These are phyloP conservation scores for Trachelus tabidus DNA, from an alignment of 2,888 invertebrate species.

Conservation along the genomic window DNA sequence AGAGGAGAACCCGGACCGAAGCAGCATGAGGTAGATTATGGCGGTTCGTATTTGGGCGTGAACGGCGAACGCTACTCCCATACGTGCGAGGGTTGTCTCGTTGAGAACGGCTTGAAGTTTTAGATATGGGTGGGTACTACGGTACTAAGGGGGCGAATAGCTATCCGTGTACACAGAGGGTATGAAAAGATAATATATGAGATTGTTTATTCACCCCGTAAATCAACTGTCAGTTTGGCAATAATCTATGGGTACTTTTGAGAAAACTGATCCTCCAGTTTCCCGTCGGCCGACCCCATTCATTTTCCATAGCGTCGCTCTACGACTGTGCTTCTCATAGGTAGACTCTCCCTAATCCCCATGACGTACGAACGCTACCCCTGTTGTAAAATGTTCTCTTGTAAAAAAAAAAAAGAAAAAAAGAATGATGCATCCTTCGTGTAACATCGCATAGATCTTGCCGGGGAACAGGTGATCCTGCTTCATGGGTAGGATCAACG, in stretches of 20 bases:
- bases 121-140: neutral
- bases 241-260: neutral
- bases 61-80: neutral
- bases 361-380: neutral
- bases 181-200: neutral
- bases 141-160: neutral
- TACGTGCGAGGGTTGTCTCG: neutral
- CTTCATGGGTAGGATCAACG: neutral
- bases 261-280: neutral
- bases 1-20: neutral
- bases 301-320: neutral
- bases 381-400: neutral
- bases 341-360: neutral
- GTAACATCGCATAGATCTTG: neutral
- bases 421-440: neutral
- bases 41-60: constrained; percentile 2
- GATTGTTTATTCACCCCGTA: neutral
- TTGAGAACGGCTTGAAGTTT: neutral
- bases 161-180: neutral
- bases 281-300: neutral
- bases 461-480: neutral
- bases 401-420: neutral
- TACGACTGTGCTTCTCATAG: neutral
- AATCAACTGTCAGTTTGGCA: neutral
- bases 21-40: constrained; percentile 5